A percentile compares a stretch with the other conserved stretches of the same genome.
Conservation (phyloP, 2,113 vertebrate genomes). For the human (Homo sapiens) region DNA sequence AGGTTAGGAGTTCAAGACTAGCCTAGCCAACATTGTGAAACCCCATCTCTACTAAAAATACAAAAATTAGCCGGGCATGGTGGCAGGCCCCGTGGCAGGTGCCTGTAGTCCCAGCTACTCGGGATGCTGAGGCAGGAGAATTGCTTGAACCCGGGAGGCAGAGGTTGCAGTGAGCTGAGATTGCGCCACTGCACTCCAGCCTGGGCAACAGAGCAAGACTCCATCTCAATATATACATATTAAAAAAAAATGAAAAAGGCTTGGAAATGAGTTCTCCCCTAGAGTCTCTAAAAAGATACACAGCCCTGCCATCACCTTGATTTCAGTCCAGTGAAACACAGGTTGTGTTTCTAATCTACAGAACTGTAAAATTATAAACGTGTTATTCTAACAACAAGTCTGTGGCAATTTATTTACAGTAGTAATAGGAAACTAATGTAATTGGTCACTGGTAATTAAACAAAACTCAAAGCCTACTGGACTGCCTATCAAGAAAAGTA, state of each 20-base stretch:
- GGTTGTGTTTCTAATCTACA: neutral
- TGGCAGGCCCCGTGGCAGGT: too few species aligned
- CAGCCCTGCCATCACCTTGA: neutral
- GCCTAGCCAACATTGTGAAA: too few species aligned
- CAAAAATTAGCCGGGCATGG: too few species aligned
- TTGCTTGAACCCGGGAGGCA: too few species aligned
- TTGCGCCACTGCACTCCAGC: too few species aligned
- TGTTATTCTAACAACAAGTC: neutral
- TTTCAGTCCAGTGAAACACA: neutral
- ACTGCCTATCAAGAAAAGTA: slow-evolving; percentile 12
- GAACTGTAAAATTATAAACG: neutral
- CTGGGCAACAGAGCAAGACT: too few species aligned
- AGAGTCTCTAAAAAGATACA: neutral
- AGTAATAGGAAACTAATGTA: neutral
- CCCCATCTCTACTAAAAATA: too few species aligned
- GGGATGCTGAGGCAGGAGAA: too few species aligned
- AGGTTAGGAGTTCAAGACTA: too few species aligned
- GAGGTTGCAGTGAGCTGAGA: too few species aligned
- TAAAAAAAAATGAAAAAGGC: neutral
- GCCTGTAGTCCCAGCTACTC: too few species aligned
- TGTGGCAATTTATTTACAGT: neutral
- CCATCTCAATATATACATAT: too few species aligned
- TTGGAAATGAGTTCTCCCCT: neutral
- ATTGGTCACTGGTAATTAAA: neutral
- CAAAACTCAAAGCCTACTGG: neutral